phyloP scores from a whole-genome alignment of 2,797 vertebrate genomes.

The Amblyopsis hoosieri region DNA sequence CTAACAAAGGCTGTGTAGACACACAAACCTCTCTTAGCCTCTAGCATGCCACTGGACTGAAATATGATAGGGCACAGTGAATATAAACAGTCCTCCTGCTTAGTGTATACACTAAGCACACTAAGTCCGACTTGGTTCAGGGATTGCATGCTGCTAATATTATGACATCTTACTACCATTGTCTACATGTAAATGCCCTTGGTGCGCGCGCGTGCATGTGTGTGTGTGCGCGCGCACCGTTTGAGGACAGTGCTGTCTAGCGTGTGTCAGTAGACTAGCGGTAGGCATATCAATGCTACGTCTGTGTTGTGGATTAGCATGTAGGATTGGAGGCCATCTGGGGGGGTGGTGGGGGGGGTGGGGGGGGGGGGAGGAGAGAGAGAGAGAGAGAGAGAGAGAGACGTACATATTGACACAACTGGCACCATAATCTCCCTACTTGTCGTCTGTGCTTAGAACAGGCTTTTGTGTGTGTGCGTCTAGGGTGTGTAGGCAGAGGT shows the following conservation, averaged over 20 bases:
- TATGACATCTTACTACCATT: slow-evolving; percentile 28
- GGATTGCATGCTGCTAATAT: slow-evolving; percentile 36
- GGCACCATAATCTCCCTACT: slow-evolving; percentile 65
- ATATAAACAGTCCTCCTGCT: slow-evolving; percentile 63
- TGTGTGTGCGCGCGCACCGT: not conserved
- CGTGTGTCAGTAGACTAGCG: slow-evolving; percentile 43
- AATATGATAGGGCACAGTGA: slow-evolving; percentile 66
- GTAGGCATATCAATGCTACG: slow-evolving; percentile 70
- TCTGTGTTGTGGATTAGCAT: slow-evolving; percentile 51
- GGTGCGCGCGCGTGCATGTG: slow-evolving; percentile 4
- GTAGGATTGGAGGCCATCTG: slow-evolving; percentile 13
- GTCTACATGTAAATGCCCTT: slow-evolving; percentile 4
- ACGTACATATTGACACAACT: slow-evolving; percentile 77
- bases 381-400: slow-evolving; percentile 34
- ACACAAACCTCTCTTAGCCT: slow-evolving; percentile 61
- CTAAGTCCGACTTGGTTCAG: slow-evolving; percentile 43
- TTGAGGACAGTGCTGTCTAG: slow-evolving; percentile 5
- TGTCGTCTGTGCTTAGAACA: slow-evolving; percentile 68
- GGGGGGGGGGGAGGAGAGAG: slow-evolving; percentile 46
- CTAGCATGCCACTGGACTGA: slow-evolving; percentile 63
- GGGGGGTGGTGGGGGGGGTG: too few species aligned
- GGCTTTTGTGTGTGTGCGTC: slow-evolving; percentile 8
- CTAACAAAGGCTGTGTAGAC: slow-evolving; percentile 73
- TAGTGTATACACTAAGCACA: slow-evolving; percentile 27
- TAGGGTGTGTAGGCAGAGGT: not conserved